Base-by-base conservation (phyloP, 2,888 invertebrate genomes). In the Dolomedes plantarius region DNA sequence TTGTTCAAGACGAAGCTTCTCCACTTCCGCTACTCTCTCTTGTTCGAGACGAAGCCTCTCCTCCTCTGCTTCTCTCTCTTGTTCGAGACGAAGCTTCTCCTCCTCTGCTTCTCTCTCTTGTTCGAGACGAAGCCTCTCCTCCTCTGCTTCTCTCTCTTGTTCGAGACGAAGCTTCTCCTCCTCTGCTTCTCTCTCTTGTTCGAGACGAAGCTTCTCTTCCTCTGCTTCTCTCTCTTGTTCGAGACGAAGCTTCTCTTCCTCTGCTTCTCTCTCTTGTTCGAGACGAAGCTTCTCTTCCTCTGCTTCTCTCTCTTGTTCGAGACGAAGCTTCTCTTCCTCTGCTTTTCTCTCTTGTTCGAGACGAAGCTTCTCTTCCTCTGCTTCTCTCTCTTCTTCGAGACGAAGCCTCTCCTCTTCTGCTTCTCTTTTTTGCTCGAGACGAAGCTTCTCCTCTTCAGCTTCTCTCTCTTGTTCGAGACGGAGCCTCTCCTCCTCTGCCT, bases 51-150 rank as follows among this genome's bases (percentile, higher is more conserved):
- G 1, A 28, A 19, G 0, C 41, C 41, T 39, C 16, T 46, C 41
- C 28, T 64, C 72, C 7, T 73, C 80, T 27, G 62, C 62, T 19
- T 31, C 46, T 32, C 23, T 19, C 39, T 64, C 13, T n/a, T 67
- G 19, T 46, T 76, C 76, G 2, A 64, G 6, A 29, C 9, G 7
- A 0, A 16, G 0, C 32, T 32, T 67, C 19, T 67, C 32, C 11
- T 31, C 65, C 16, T 29, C 65, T 32, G 65, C 65, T 32, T 32
- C 67, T n/a, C n/a, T 67, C 32, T 67, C n/a, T 31, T 31, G n/a
- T 32, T 67, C 65, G 28, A 64, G 6, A 9, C 9, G 7, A 0
- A 31, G 0, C 32, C 65, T 67, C 32, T 67, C 32, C 7, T 31
- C 65, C 31, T 29, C 65, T n/a, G 65, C 65, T n/a, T 31, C 32